A percentile compares a stretch with the other conserved stretches of the same genome.
Evolutionary conservation across 2,113 vertebrate genomes (phyloP).

Genomic region (Chaetodon trifascialis): DNA sequence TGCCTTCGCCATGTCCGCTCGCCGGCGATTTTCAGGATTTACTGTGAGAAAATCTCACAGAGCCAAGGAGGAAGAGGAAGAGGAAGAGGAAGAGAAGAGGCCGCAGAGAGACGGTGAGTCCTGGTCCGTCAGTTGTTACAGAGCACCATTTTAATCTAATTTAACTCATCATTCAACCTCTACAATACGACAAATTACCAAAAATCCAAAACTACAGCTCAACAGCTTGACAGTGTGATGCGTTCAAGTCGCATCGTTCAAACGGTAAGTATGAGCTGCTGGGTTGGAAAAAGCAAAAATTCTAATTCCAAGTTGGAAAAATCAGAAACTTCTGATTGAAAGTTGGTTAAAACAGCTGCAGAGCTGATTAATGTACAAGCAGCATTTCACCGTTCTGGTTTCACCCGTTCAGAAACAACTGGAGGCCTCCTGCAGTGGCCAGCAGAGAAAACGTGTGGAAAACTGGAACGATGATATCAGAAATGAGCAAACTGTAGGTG

Average conservation of each 20-base stretch:
- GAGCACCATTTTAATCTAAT: background rate
- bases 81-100: background rate
- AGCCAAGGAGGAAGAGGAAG: background rate
- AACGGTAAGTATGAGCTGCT: background rate
- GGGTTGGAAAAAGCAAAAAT: background rate
- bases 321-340: background rate
- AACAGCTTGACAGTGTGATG: background rate
- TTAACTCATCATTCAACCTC: background rate
- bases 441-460: no score
- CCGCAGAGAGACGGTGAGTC: constrained; percentile 11
- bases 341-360: background rate
- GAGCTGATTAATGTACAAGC: no score
- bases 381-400: no score
- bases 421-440: no score
- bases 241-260: background rate
- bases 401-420: no score
- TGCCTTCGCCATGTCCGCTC: constrained; percentile 37
- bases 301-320: background rate
- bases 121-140: background rate
- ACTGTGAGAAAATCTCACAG: constrained; percentile 39
- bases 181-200: no score
- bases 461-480: no score
- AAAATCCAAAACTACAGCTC: background rate
- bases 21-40: constrained; percentile 52
- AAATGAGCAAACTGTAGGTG: no score